Base-by-base conservation (phyloP, 2,113 vertebrate genomes). In the Chaenogobius annularis region DNA sequence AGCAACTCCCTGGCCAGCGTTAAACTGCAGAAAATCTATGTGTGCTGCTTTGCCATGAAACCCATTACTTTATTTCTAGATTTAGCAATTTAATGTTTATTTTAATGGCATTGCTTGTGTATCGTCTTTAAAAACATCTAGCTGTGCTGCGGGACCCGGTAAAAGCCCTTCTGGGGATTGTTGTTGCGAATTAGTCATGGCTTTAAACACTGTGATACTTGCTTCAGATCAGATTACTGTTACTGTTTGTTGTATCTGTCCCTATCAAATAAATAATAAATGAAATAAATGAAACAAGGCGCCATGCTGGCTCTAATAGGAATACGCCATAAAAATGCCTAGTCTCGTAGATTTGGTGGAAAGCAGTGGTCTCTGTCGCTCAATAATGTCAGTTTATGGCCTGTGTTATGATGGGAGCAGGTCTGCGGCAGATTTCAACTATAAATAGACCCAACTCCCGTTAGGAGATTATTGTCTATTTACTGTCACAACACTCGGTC, bases 1-100 rank as follows among this genome's bases (percentile, higher is more conserved):
- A 46, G 58, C 26, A 46, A 55, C 66, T 83, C 85, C 81, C 85
- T 13, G 0, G 79, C 56, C 82, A 63, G 68, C 64, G 46, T 89
- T 89, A 85, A 84, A 82, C 66, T 80, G 74, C 54, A 70, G 26
- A 73, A 84, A 79, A 88, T 84, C 85, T 87, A 86, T 82, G 82
- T 77, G 79, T 72, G 55, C 73, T 61, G 69, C 68, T 78, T 72
- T 58, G 75, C 58, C 61, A 70, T 72, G 78, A 63, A 84, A 73
- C 23, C 59, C 70, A 47, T 11, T 17, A 6, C 72, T 86, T 77
- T 77, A 79, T 86, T 75, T 69, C 14, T 72, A 59, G 35, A 76
- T 83, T 61, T 47, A 13, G 50, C 20, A 5, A 54, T 54, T 3
- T 10, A 10, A n/a, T 54, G 3, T 54, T 54, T n/a, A 26, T 76